phyloP scores from a whole-genome alignment of 1,140 invertebrate genomes.

The Drosophila willistoni region DNA sequence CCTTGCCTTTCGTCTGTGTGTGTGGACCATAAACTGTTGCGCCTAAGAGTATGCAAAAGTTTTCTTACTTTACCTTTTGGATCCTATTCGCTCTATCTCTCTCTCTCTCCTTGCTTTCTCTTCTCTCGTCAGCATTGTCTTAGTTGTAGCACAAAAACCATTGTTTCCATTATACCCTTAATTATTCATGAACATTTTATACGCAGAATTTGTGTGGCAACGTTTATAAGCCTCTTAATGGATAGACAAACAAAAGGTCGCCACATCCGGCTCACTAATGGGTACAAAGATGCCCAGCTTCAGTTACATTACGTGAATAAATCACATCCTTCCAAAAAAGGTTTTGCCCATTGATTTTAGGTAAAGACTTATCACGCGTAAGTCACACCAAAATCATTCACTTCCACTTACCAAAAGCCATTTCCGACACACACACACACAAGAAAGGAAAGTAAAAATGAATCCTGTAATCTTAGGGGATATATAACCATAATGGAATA shows the following conservation, averaged over 20 bases:
- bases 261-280: conserved; percentile 48
- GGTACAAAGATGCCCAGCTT: background rate
- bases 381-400: background rate
- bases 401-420: conserved; percentile 18
- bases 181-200: conserved; percentile 68
- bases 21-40: conserved; percentile 53
- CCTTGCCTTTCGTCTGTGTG: too few species aligned
- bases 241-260: conserved; percentile 71
- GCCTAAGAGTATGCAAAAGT: conserved; percentile 30
- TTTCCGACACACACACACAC: conserved; percentile 10
- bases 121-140: background rate
- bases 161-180: conserved; percentile 51
- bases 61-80: background rate
- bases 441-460: background rate
- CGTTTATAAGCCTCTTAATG: conserved; percentile 71
- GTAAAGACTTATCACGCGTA: background rate
- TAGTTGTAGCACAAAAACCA: background rate
- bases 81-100: background rate
- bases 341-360: background rate
- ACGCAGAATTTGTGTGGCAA: conserved; percentile 25
- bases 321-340: background rate
- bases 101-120: background rate
- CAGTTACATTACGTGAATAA: conserved; percentile 12
- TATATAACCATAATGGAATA: conserved; percentile 9
- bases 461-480: conserved; percentile 7